Evolutionary conservation across 2,113 vertebrate species (phyloP), one percentile per base, ranked within the genome.

Genomic region (Oreochromis tanganicae): DNA sequence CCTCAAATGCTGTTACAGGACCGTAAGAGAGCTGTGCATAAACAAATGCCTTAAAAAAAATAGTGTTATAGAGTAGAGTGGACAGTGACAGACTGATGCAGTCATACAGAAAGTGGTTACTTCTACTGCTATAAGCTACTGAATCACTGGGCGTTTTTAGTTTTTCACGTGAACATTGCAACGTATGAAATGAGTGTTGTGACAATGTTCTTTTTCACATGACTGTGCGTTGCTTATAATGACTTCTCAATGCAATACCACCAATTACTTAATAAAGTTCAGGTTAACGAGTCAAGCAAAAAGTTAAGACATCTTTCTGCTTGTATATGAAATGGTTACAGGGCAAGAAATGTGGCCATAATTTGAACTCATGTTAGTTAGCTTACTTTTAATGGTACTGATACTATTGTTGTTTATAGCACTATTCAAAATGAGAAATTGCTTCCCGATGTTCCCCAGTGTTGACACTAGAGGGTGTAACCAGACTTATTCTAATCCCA

Each of bases 401-500:
- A 73, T 43, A 10, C 7, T 46, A 46, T 46, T 73, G 11, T 41
- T 68, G n/a, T 24, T 73, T 24, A 27, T 27, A 73, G 66, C 38
- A 27, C 0, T 71, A 71, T n/a, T 46, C 3, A 68, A 71, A 71
- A 71, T 14, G 11, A 71, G 16, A 34, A 8, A 14, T 38, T n/a
- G 24, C n/a, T 73, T 41, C 6, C 41, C 21, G 43, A 5, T 43
- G 52, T 73, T 91, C 57, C 50, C 29, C 32, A 38, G 3, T 84
- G 9, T 59, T 36, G 79, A 81, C 96, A 95, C 93, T 86, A 95
- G 96, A 94, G 92, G 93, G 95, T 68, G 17, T 3, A 89, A 59
- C 75, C 73, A 43, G 83, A 81, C 81, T 78, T 9, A 27, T 85
- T 91, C 87, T 88, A 50, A 85, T 66, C 68, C 13, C 5, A 50